Conservation (phyloP, 2,888 invertebrate genomes). For the Dichetophora obliterata region DNA sequence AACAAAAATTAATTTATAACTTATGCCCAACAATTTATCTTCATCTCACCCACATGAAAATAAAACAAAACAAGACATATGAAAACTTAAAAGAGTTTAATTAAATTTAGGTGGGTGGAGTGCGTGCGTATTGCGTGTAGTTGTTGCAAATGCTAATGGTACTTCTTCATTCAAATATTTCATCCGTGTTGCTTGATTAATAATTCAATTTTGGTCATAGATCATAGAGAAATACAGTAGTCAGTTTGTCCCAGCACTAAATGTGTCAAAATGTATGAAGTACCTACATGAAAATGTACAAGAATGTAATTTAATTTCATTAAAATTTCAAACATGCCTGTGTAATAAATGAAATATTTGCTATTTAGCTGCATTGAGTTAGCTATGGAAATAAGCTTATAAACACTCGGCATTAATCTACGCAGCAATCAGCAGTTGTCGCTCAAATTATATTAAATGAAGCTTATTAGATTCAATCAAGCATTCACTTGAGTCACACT, state of each 20-base stretch:
- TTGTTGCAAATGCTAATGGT: background rate
- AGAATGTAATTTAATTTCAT: background rate
- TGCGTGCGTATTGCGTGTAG: slow-evolving; percentile 8
- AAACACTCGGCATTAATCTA: too few relatives aligned
- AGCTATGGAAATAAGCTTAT: too few relatives aligned
- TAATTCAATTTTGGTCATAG: slow-evolving; percentile 36
- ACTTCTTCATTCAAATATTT: background rate
- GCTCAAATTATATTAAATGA: too few relatives aligned
- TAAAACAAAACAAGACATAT: background rate
- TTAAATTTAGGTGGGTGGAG: slow-evolving; percentile 18
- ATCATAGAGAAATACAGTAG: slow-evolving; percentile 40
- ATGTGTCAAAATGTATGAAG: slow-evolving; percentile 50
- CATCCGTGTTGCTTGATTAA: slow-evolving; percentile 30
- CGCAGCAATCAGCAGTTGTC: too few relatives aligned
- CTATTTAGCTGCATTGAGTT: too few relatives aligned
- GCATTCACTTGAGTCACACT: too few relatives aligned
- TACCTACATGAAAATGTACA: background rate
- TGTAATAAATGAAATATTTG: slow-evolving; percentile 13
- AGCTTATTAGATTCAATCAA: background rate
- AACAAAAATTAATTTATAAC: slow-evolving; percentile 26
- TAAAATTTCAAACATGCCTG: slow-evolving; percentile 10
- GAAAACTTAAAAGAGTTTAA: background rate
- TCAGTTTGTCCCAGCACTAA: slow-evolving; percentile 46
- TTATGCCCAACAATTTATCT: slow-evolving; percentile 30
- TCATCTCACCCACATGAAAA: slow-evolving; percentile 27